These are phyloP conservation scores for Campopleginae sp. DNA, from an alignment of 2,888 invertebrate genomes.

Conservation along the genomic window DNA sequence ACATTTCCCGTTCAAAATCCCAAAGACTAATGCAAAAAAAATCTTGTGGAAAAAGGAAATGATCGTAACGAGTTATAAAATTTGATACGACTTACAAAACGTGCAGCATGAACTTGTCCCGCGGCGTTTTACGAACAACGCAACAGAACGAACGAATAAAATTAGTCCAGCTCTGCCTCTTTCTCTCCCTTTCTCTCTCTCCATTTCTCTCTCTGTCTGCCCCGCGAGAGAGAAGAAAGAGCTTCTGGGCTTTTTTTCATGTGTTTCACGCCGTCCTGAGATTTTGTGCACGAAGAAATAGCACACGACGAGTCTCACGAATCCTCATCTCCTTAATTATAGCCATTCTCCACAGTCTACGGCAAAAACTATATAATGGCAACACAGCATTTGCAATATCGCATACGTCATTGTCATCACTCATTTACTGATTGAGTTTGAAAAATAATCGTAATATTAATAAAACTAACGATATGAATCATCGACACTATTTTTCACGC, in stretches of 20 bases:
- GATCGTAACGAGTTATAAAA: slow-evolving; percentile 10
- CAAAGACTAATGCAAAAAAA: neutral
- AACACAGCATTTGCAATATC: slow-evolving; percentile 23
- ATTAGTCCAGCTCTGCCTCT: neutral
- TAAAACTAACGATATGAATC: slow-evolving; percentile 19
- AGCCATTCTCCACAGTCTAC: slow-evolving; percentile 32
- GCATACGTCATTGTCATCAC: slow-evolving; percentile 29
- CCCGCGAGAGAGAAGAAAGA: neutral
- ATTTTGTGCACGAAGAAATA: slow-evolving; percentile 23
- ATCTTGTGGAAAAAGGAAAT: neutral
- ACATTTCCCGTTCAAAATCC: neutral
- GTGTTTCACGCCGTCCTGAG: neutral
- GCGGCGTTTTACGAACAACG: slow-evolving; percentile 12
- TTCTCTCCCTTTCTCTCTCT: neutral
- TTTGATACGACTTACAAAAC: slow-evolving; percentile 1
- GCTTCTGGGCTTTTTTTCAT: slow-evolving; percentile 15
- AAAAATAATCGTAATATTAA: slow-evolving; percentile 8
- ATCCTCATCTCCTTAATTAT: slow-evolving; percentile 23
- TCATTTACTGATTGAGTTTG: neutral
- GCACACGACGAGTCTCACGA: slow-evolving; percentile 30
- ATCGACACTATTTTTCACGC: slow-evolving; percentile 63
- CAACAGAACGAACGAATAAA: slow-evolving; percentile 15
- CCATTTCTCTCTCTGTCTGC: neutral
- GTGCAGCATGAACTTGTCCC: slow-evolving; percentile 12
- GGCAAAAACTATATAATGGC: slow-evolving; percentile 14